Conservation (phyloP, 2,888 invertebrate genomes). For the Metacarcinus magister region DNA sequence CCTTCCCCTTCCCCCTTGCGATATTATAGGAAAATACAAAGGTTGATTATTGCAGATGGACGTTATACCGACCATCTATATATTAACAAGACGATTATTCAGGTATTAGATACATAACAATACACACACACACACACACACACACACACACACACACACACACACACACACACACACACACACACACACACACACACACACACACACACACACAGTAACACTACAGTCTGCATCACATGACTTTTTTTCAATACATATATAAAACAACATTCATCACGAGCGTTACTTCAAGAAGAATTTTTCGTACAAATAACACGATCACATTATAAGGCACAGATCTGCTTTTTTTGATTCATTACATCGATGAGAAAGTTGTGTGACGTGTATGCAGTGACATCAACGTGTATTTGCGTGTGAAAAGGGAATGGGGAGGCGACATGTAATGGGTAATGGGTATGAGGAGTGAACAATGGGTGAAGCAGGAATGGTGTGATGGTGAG, state of each 20-base stretch:
- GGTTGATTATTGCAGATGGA: not conserved
- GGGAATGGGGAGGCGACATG: not conserved
- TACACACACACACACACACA: not conserved
- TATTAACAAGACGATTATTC: not conserved
- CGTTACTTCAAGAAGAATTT: not conserved
- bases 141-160: slow-evolving; percentile 34
- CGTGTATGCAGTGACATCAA: not conserved
- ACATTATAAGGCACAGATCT: not conserved
- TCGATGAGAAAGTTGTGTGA: not conserved
- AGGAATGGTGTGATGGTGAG: not conserved
- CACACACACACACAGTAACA: not conserved
- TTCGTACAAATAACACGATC: not conserved
- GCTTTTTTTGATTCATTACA: not conserved
- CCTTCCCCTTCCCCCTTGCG: not conserved
- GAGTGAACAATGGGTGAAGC: not conserved
- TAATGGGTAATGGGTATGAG: not conserved
- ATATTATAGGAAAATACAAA: not conserved
- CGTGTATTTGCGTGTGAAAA: not conserved
- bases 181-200: not conserved
- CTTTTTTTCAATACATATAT: not conserved
- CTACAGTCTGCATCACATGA: not conserved
- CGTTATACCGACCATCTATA: not conserved
- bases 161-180: slow-evolving; percentile 16
- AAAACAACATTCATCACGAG: not conserved
- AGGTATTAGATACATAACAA: not conserved